Evolutionary conservation across 2,888 invertebrate genomes (phyloP), one percentile per base, ranked within the genome.

Genomic region (Pilophorus perplexus): DNA sequence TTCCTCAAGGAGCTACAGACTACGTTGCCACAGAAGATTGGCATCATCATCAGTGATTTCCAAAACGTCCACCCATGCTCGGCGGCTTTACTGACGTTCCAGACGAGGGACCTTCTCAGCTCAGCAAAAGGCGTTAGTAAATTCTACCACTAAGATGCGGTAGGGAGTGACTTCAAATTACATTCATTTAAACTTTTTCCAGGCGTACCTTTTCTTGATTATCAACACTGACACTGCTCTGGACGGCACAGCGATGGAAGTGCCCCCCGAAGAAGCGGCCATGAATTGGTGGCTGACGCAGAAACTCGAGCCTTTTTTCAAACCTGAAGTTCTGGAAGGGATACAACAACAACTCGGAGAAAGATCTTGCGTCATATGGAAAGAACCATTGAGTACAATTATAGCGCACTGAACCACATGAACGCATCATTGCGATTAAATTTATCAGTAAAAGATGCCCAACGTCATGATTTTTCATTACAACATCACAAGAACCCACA

Each of bases 51-150:
- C 42, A 44, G 27, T 10, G 38, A 60, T 18, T 60, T 46, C 33
- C 46, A 60, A 46, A 46, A 60, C 14, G 46, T 60, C n/a, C 60
- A 60, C 22, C 46, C 60, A n/a, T 37, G 46, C 20, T 27, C 60
- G 2, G 44, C 60, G 16, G 60, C 60, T 6, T 16, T 46, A 10
- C 28, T 60, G 5, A 46, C 57, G 25, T 57, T 60, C 28, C 44
- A 28, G 12, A 44, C 44, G 1, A 27, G 25, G n/a, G 46, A 60
- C 6, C 28, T 60, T 4, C 44, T 60, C 10, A 20, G 28, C 4
- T 28, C n/a, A 20, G 22, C 60, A 2, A 5, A 8, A 10, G 40
- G 59, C 8, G 60, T 60, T 46, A 28, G 60, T 33, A 33, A 33
- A 33, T 33, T 33, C 6, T 33, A n/a, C n/a, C n/a, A n/a, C n/a